These are phyloP conservation scores for Dermochelys coriacea DNA, from an alignment of 2,797 vertebrate species.

Conservation along the genomic window DNA sequence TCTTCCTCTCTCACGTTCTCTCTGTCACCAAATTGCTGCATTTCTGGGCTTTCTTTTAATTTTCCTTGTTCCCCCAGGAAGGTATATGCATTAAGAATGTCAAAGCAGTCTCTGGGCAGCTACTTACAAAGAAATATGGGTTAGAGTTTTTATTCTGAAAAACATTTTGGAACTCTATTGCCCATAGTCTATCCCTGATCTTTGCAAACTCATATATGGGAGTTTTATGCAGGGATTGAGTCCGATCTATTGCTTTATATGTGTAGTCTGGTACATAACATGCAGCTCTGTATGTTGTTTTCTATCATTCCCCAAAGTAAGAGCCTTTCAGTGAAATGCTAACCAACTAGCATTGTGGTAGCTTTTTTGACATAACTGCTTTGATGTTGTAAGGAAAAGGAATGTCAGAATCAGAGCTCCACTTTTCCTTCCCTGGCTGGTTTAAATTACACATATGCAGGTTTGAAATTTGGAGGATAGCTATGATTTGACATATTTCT, in stretches of 20 bases:
- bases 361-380: conserved; percentile 23
- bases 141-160: conserved; percentile 3
- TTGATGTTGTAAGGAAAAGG: conserved; percentile 9
- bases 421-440: conserved; percentile 3
- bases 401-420: conserved; percentile 3
- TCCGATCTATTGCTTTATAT: neutral
- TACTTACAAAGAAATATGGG: conserved; percentile 12
- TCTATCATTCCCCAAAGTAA: neutral
- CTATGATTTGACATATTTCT: neutral
- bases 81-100: neutral
- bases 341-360: neutral
- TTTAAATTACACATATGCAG: conserved; percentile 36
- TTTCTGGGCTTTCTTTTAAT: conserved; percentile 38
- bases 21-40: conserved; percentile 24
- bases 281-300: neutral
- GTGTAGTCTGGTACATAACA: neutral
- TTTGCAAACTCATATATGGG: neutral
- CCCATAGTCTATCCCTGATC: neutral
- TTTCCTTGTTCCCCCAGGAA: conserved; percentile 42
- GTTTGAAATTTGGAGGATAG: neutral
- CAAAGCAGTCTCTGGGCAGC: neutral
- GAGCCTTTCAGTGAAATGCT: neutral
- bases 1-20: conserved; percentile 22
- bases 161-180: neutral
- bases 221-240: neutral